Evolutionary conservation across 2,888 invertebrate genomes (phyloP).

Genomic region (Lasioglossum lativentre): DNA sequence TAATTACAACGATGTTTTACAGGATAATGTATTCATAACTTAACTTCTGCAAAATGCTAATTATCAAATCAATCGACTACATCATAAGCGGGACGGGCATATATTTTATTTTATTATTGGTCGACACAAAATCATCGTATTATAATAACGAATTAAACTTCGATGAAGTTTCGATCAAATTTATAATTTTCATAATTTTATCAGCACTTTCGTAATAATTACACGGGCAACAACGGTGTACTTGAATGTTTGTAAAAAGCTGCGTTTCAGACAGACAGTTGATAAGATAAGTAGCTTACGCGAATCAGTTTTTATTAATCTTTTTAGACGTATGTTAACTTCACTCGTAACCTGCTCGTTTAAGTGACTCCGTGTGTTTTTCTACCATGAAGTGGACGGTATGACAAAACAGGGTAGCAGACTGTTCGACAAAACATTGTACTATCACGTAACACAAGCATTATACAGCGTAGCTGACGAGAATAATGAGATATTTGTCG

Average conservation of each 20-base stretch:
- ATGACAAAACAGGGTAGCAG: not conserved
- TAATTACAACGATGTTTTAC: slow-evolving; percentile 62
- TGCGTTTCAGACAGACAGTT: not conserved
- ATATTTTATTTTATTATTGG: not conserved
- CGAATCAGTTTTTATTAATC: not conserved
- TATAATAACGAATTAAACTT: not conserved
- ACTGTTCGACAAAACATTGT: not conserved
- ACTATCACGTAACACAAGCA: not conserved
- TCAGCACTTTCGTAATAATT: not conserved
- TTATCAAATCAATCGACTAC: slow-evolving; percentile 37
- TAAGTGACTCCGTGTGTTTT: not conserved
- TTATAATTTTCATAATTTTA: not conserved
- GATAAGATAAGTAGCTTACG: not conserved
- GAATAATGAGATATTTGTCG: not conserved
- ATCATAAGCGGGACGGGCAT: not conserved
- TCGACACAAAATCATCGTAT: not conserved
- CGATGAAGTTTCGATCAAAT: not conserved
- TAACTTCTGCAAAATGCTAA: slow-evolving; percentile 56
- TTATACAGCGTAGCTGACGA: not conserved
- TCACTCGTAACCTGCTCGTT: not conserved
- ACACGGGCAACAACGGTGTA: not conserved
- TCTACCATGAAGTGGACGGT: not conserved
- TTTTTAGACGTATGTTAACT: not conserved
- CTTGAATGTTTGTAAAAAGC: not conserved
- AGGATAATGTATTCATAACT: slow-evolving; percentile 38